Evolutionary conservation across 2,797 vertebrate genomes (phyloP), one percentile per base, ranked within the genome.

Genomic region (Dendrocincla tyrannina): DNA sequence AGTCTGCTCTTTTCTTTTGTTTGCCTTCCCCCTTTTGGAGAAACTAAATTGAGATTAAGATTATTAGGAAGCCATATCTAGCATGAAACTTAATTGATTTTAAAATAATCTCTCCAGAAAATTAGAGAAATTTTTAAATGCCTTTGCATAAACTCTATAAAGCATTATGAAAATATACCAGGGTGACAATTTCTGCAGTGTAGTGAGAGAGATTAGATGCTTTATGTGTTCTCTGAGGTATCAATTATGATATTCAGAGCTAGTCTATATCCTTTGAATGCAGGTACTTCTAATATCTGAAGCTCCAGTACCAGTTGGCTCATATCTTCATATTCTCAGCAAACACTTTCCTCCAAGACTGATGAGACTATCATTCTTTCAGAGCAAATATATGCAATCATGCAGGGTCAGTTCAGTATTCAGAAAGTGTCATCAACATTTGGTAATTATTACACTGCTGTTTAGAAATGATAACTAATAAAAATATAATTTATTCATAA

Each of bases 401-500:
- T 30, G 39, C 55, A 63, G 39, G 55, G 25, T 47, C 79, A 86
- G 28, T 46, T 88, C 89, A 69, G 37, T 66, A 74, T 84, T 93
- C 59, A 68, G 44, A 22, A 94, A 64, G 50, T 32, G 30, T 30
- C 41, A 81, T 44, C 46, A 79, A 32, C 20, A 47, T 73, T 87
- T 82, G 77, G 56, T 47, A 95, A 77, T 95, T 83, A 91, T 60
- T 73, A 75, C n/a, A 74, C 28, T 67, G 44, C 27, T 82, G 49
- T 77, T 91, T 62, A 93, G 78, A 30, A 73, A 85, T 62, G 44
- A 75, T 88, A 88, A 88, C 46, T 62, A 70, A 79, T 70, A 87
- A 95, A 83, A 88, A 83, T 53, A 17, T 23, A 19, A 68, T 95
- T 93, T 85, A 66, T 79, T 91, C 60, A 90, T 46, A 88, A 92